Conservation (phyloP, 1,140 invertebrate genomes). For the Ridgeia piscesae region DNA sequence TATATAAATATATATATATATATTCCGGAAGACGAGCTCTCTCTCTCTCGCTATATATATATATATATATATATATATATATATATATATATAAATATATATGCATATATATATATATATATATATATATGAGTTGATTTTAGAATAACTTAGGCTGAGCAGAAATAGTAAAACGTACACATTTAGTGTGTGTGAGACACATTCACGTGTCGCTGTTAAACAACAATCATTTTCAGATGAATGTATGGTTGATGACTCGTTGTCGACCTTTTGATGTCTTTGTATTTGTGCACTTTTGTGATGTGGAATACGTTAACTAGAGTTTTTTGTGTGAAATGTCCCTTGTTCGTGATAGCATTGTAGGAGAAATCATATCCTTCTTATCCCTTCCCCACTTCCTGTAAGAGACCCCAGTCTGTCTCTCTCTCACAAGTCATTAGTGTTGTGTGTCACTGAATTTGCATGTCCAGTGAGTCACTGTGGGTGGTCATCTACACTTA, state of each 20-base stretch:
- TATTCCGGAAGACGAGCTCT: too few relatives aligned
- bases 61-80: too few relatives aligned
- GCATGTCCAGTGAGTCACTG: not conserved
- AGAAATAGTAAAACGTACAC: too few relatives aligned
- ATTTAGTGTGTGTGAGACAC: too few relatives aligned
- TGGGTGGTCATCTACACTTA: not conserved
- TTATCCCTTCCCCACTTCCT: not conserved
- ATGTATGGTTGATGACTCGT: not conserved
- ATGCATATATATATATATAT: too few relatives aligned
- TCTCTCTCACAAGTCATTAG: not conserved
- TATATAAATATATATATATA: too few relatives aligned
- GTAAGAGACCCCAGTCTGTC: not conserved
- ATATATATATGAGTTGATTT: too few relatives aligned
- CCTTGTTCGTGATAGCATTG: not conserved
- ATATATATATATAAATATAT: too few relatives aligned
- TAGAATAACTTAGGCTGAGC: too few relatives aligned
- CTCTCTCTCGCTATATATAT: too few relatives aligned
- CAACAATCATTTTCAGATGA: not conserved
- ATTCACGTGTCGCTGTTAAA: too few relatives aligned
- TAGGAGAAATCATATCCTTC: not conserved
- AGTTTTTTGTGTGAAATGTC: not conserved
- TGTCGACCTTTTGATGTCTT: not conserved
- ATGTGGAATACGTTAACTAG: not conserved
- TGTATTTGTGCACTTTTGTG: not conserved
- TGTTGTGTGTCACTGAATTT: not conserved